These are phyloP conservation scores for Perca schrenkii DNA, from an alignment of 2,113 vertebrate genomes.

Conservation along the genomic window DNA sequence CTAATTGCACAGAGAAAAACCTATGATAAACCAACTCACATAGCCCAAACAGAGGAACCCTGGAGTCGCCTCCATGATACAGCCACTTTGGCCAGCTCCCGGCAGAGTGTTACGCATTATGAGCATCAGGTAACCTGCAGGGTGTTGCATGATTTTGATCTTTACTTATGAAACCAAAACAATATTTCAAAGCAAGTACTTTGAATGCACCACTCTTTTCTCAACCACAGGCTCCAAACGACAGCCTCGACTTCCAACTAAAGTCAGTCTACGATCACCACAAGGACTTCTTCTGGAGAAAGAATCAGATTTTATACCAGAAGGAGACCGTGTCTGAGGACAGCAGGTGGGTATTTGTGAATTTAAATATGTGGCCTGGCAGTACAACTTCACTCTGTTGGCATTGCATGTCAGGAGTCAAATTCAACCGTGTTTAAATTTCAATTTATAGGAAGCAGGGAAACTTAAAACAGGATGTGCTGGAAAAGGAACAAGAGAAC, in stretches of 20 bases:
- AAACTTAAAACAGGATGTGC: slow-evolving; percentile 8
- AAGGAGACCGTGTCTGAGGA: slow-evolving; percentile 74
- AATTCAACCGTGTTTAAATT: background rate
- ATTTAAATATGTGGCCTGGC: background rate
- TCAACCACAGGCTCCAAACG: slow-evolving; percentile 77
- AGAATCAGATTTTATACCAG: slow-evolving; percentile 83
- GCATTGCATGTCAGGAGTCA: background rate
- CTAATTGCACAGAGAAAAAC: slow-evolving; percentile 72
- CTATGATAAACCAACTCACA: slow-evolving; percentile 73
- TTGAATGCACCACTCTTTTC: background rate
- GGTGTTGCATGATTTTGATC: too few species aligned
- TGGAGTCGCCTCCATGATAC: slow-evolving; percentile 84
- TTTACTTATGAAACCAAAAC: background rate
- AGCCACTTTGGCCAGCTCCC: slow-evolving; percentile 79
- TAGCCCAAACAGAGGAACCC: slow-evolving; percentile 86
- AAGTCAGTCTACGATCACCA: slow-evolving; percentile 87
- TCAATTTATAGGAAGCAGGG: slow-evolving; percentile 29
- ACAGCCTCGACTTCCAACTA: slow-evolving; percentile 89
- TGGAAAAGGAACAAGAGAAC: slow-evolving; percentile 23
- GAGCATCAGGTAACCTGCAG: slow-evolving; percentile 77
- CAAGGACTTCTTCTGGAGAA: slow-evolving; percentile 79
- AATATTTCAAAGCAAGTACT: background rate
- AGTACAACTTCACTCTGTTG: background rate
- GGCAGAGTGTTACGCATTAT: slow-evolving; percentile 58
- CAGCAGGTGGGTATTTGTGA: slow-evolving; percentile 65